Conservation (phyloP, 2,797 vertebrate genomes). For the Otus scops region DNA sequence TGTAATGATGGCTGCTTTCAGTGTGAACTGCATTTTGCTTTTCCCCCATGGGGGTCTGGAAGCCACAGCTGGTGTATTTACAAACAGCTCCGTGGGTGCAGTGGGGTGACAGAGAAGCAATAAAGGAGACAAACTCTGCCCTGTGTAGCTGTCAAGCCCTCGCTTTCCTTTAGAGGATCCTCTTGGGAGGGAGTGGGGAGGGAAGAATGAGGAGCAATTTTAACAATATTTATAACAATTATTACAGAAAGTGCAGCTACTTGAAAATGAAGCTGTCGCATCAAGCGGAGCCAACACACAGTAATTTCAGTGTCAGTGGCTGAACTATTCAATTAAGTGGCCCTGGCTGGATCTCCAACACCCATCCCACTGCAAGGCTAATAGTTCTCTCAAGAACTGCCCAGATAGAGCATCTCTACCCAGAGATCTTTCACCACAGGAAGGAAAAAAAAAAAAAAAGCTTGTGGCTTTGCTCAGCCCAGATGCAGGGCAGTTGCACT, state of each 20-base stretch:
- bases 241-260: neutral
- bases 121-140: neutral
- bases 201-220: neutral
- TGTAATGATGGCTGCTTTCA: neutral
- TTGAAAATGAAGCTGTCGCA: neutral
- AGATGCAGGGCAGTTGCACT: neutral
- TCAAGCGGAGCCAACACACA: neutral
- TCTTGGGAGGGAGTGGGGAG: accelerated
- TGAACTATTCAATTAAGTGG: neutral
- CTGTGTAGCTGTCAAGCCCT: neutral
- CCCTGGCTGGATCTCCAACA: neutral
- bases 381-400: neutral
- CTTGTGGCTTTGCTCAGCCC: neutral
- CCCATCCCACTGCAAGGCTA: neutral
- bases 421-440: neutral
- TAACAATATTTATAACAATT: neutral
- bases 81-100: accelerated
- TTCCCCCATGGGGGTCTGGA: neutral
- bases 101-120: too few species aligned
- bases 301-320: neutral
- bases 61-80: neutral
- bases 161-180: neutral
- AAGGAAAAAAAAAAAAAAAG: too few species aligned
- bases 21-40: neutral
- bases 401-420: neutral